Evolutionary conservation across 53 echinoderm and acorn worm species (phyloP), one percentile per base, ranked within the genome.

Genomic region (Paelopatides confundens): DNA sequence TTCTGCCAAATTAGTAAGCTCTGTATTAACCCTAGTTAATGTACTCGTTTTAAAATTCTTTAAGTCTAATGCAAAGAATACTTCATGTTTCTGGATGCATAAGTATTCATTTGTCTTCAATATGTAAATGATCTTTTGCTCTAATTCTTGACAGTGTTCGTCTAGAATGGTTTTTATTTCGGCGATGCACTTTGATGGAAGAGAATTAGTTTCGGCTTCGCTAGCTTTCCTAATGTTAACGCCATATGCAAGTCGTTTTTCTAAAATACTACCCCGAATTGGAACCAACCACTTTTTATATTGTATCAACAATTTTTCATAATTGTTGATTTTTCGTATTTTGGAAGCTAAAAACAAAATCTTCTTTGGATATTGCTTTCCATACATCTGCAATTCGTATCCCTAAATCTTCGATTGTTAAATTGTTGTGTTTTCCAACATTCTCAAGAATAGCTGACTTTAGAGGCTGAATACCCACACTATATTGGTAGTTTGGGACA

Each of bases 271-370:
- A 15, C 31, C 28, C 0, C 66, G 66, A 2, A 66, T 66, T 5
- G 66, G 66, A 27, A 66, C 23, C 17, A 66, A 31, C 66, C 35
- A 66, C 11, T 34, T 66, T 29, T 30, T 66, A 66, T 66, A 66
- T 3, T 12, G 13, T 28, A 4, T 34, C 31, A 28, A 3, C 24
- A 66, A 66, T 0, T 15, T 66, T 18, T 53, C 53, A n/a, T 53
- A 53, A 12, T 39, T 2, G 4, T 15, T 28, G 14, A 23, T 18
- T 76, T 76, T 46, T 76, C 14, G 76, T 40, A 23, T 76, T 40
- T 26, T 76, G 76, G 33, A 76, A 76, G 13, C 76, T 76, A 26
- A 76, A 76, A 2, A 76, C 76, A 24, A 76, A 76, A 26, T 76
- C 43, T 46, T 76, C 76, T 0, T 38, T 8, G 0, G 12, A 8